Conservation (phyloP, 2,797 vertebrate genomes). For the Falco rusticolus region DNA sequence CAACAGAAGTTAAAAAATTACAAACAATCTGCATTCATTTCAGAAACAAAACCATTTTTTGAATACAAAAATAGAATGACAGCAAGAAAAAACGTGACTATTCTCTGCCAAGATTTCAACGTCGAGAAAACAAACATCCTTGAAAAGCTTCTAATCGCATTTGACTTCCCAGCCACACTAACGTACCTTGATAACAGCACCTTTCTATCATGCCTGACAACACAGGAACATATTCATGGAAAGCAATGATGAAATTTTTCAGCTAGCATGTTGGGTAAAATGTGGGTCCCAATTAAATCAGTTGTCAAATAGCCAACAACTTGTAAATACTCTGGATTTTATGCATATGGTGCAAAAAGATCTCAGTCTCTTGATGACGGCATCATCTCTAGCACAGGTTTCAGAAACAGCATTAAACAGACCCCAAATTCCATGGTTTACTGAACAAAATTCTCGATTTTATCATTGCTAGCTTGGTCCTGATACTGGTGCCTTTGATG, state of each 20-base stretch:
- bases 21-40: background rate
- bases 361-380: background rate
- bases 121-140: background rate
- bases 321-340: background rate
- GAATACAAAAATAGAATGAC: background rate
- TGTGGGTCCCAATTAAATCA: background rate
- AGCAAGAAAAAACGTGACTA: background rate
- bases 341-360: background rate
- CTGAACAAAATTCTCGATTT: background rate
- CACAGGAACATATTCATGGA: background rate
- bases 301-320: background rate
- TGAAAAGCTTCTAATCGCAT: background rate
- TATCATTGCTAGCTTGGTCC: background rate
- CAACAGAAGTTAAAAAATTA: background rate
- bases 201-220: background rate
- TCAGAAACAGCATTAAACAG: background rate
- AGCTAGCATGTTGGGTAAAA: background rate
- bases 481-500: accelerated
- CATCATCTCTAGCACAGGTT: background rate
- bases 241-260: background rate
- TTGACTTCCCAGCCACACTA: background rate
- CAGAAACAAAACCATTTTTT: background rate
- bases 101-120: background rate
- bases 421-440: background rate
- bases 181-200: background rate